phyloP scores from a whole-genome alignment of 1,140 invertebrate genomes.

The Metopolophium dirhodum region DNA sequence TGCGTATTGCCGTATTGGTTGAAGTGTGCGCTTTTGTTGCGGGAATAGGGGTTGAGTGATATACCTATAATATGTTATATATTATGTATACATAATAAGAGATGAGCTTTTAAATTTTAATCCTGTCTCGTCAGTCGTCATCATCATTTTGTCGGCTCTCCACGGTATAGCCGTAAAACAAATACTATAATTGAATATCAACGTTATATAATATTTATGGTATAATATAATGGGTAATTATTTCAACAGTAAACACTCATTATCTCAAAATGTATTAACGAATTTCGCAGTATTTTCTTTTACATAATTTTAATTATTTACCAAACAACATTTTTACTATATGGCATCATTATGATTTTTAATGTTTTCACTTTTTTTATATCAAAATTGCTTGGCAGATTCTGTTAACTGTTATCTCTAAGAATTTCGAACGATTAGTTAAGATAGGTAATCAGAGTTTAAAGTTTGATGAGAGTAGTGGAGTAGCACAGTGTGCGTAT shows the following conservation, averaged over 20 bases:
- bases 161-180: background rate
- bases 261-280: background rate
- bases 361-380: background rate
- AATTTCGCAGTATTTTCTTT: background rate
- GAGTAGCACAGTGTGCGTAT: too few relatives aligned
- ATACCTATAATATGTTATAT: background rate
- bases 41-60: background rate
- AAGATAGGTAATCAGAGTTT: background rate
- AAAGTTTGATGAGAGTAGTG: background rate
- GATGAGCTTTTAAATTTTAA: constrained; percentile 17
- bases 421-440: background rate
- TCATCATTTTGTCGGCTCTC: background rate
- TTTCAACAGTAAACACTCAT: background rate
- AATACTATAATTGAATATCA: background rate
- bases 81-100: constrained; percentile 7
- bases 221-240: background rate
- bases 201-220: background rate
- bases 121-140: background rate
- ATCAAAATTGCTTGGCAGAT: background rate
- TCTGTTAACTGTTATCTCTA: background rate
- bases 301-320: background rate
- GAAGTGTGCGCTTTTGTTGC: background rate
- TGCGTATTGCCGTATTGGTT: background rate
- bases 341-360: too few relatives aligned
- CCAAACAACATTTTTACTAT: background rate